These are phyloP conservation scores for Jaculus jaculus DNA, from an alignment of 2,113 vertebrate species.

Conservation along the genomic window DNA sequence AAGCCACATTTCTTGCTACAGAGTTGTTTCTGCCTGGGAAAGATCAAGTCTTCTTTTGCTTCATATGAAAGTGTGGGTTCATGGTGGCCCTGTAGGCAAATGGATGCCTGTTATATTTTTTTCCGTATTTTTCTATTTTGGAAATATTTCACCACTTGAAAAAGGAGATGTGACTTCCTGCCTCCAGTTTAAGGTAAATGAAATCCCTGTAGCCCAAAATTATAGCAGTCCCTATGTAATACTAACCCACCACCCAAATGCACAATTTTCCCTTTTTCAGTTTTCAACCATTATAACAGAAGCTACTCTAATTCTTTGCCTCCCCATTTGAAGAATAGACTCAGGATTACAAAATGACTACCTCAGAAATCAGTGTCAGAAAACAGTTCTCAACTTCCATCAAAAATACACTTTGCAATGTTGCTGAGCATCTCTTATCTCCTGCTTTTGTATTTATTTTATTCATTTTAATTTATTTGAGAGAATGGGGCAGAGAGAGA, in stretches of 20 bases:
- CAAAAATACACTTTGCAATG: not conserved
- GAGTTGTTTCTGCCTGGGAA: not conserved
- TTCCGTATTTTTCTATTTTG: conserved; percentile 15
- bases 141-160: conserved; percentile 25
- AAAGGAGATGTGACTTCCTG: not conserved
- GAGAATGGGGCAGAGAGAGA: no score
- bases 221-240: not conserved
- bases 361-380: not conserved
- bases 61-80: accelerated
- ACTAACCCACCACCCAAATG: not conserved
- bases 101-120: not conserved
- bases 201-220: not conserved
- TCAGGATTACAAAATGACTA: not conserved
- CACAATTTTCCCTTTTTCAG: not conserved
- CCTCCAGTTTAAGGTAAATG: not conserved
- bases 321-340: not conserved
- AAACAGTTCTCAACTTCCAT: not conserved
- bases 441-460: no score
- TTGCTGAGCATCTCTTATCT: not conserved
- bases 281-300: not conserved
- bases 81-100: not conserved
- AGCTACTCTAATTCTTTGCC: not conserved
- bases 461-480: no score
- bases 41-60: not conserved
- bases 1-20: accelerated